phyloP scores from a whole-genome alignment of 2,888 invertebrate genomes.

The Scaptodrosophila latifasciaeformis region DNA sequence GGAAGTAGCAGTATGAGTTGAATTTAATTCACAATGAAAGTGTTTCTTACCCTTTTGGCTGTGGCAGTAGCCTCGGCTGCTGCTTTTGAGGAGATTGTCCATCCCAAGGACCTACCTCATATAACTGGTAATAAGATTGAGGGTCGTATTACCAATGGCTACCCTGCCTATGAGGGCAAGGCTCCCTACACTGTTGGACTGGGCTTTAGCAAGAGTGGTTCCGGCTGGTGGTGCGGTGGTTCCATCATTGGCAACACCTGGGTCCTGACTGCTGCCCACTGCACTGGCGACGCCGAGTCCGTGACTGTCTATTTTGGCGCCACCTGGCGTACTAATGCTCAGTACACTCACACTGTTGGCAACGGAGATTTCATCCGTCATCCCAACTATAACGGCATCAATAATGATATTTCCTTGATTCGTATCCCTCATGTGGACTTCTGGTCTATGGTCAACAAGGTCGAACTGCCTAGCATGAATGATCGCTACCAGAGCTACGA shows the following conservation, averaged over 20 bases:
- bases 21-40: slow-evolving; percentile 22
- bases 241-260: slow-evolving; percentile 41
- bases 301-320: slow-evolving; percentile 61
- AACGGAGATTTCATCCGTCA: slow-evolving; percentile 54
- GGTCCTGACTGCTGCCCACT: slow-evolving; percentile 57
- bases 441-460: slow-evolving; percentile 21
- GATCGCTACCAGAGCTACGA: slow-evolving; percentile 17
- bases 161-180: slow-evolving; percentile 45
- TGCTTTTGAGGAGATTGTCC: slow-evolving; percentile 10
- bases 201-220: slow-evolving; percentile 22
- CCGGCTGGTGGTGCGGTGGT: slow-evolving; percentile 49
- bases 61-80: slow-evolving; percentile 30
- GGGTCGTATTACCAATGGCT: slow-evolving; percentile 56
- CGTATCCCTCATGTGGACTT: slow-evolving; percentile 34
- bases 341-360: slow-evolving; percentile 42
- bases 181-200: slow-evolving; percentile 56
- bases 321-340: slow-evolving; percentile 46
- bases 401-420: slow-evolving; percentile 51
- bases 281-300: slow-evolving; percentile 30
- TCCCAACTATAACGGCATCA: slow-evolving; percentile 54
- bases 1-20: slow-evolving; percentile 27
- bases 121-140: slow-evolving; percentile 5
- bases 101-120: slow-evolving; percentile 36
- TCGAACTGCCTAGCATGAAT: slow-evolving; percentile 28
- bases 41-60: slow-evolving; percentile 27